Conservation (phyloP, 2,113 vertebrate species). For the Serinus canaria region DNA sequence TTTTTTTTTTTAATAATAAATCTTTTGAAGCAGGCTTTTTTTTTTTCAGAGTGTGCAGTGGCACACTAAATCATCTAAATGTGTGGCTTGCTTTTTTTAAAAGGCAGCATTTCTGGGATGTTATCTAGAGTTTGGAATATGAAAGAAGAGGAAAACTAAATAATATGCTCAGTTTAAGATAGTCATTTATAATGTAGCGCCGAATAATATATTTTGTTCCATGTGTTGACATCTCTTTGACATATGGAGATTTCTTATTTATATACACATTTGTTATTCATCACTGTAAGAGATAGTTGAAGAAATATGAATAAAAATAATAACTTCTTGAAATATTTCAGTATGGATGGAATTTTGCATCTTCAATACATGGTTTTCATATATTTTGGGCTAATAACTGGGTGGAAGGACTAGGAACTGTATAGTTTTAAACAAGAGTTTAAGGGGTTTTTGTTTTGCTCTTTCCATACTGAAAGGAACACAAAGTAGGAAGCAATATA, state of each 20-base stretch:
- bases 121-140: neutral
- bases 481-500: neutral
- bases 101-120: neutral
- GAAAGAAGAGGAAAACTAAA: neutral
- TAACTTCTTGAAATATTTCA: neutral
- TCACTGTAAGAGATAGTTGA: neutral
- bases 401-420: neutral
- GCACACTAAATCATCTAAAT: neutral
- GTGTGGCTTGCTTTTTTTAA: neutral
- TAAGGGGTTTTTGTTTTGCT: neutral
- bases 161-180: neutral
- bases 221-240: neutral
- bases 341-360: neutral
- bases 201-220: neutral
- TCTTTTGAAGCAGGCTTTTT: neutral
- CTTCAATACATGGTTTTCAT: neutral
- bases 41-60: neutral
- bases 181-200: neutral
- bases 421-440: neutral
- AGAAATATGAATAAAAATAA: slow-evolving; percentile 37
- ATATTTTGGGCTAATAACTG: slow-evolving; percentile 33
- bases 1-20: neutral
- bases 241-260: neutral
- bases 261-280: slow-evolving; percentile 3
- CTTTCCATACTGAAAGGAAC: neutral